Evolutionary conservation across 1,140 invertebrate species (phyloP).

Genomic region (Pseudomyrmex gracilis): DNA sequence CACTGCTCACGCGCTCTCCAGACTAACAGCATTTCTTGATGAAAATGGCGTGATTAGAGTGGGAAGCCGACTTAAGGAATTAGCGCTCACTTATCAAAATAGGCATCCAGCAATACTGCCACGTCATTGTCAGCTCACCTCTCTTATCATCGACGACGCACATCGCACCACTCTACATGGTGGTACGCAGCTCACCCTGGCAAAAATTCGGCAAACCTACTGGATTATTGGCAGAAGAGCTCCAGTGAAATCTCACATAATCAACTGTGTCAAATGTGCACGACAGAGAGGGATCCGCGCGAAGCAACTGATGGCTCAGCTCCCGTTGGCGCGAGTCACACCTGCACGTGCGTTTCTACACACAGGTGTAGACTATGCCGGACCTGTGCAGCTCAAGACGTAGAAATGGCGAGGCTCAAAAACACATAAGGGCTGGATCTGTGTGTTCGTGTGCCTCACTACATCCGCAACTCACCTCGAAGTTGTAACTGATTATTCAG

Average conservation of each 20-base stretch:
- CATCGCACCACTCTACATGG: slow-evolving; percentile 63
- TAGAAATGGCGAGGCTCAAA: background rate
- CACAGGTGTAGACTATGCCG: background rate
- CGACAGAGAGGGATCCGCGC: background rate
- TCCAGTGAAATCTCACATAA: background rate
- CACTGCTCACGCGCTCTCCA: no score
- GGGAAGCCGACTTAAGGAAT: no score
- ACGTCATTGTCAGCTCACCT: slow-evolving; percentile 49
- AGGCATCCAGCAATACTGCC: slow-evolving; percentile 73
- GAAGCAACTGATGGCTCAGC: background rate
- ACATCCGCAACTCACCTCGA: background rate
- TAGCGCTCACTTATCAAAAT: slow-evolving; percentile 24
- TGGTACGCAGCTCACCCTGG: slow-evolving; percentile 30
- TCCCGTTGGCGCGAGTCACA: background rate
- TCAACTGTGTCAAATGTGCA: background rate
- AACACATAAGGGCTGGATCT: background rate
- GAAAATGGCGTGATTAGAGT: no score
- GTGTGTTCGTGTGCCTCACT: background rate
- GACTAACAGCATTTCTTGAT: no score
- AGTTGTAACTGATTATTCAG: background rate
- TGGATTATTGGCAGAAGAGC: background rate
- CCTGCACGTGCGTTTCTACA: background rate
- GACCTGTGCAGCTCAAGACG: background rate
- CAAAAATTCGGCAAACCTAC: background rate
- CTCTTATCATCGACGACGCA: slow-evolving; percentile 68